Evolutionary conservation across 1,140 invertebrate genomes (phyloP), one percentile per base, ranked within the genome.

Genomic region (Cydia pomonella): DNA sequence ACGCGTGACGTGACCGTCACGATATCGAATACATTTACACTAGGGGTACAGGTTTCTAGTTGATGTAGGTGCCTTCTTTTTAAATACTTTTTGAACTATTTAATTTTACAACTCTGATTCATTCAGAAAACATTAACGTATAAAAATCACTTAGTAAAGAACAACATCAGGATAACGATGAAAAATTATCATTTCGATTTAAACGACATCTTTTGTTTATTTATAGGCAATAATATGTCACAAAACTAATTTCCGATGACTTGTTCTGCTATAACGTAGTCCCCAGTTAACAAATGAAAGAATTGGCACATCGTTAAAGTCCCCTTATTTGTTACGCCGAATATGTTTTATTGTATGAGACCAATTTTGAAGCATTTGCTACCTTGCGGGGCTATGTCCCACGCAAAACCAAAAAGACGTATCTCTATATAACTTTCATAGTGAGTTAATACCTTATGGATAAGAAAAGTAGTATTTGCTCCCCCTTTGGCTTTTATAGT

Each of bases 321-420:
- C 82, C 79, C 79, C 76, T 64, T 80, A 82, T 81, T 81, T 81
- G 77, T 79, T 80, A 81, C 73, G 74, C 69, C 80, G 84, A 84
- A 84, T 83, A 85, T 81, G 76, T 82, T 79, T 76, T 78, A 82
- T 84, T 82, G 80, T 80, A 79, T 80, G 72, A 77, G 62, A 77
- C 76, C 80, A 77, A 82, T 84, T 69, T 69, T 81, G 81, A 75
- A 73, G 78, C 74, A 79, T 75, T 82, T 78, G 80, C 78, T 66
- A 69, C 64, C 64, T 69, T 18, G n/a, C n/a, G 3, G 10, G 21
- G 9, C 53, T 23, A 23, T 23, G 10, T 23, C 3, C 53, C 0
- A 0, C 53, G 3, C 9, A 23, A 18, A 59, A 23, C 53, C 21
- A 59, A 59, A 59, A 59, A 23, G 53, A 53, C 18, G 16, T 18